Evolutionary conservation across 2,888 invertebrate genomes (phyloP), one percentile per base, ranked within the genome.

Genomic region (Euzophera pinguis): DNA sequence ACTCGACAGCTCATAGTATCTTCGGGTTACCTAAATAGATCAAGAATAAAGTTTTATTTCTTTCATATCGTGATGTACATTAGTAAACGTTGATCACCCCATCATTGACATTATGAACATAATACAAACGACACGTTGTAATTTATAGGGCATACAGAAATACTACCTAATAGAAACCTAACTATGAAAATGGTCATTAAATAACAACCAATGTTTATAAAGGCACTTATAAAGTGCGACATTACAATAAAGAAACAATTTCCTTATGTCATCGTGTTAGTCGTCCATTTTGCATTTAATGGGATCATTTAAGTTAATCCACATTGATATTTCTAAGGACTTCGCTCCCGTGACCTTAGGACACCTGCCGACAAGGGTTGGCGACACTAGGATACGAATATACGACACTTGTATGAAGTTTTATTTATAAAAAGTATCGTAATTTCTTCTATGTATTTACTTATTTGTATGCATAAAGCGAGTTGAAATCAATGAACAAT

Each of bases 181-280:
- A 17, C 17, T n/a, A 41, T 13, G 10, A 17, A 22, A 41, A 22
- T 10, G 41, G 10, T 17, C 41, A 17, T 41, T 9, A 41, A 41
- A 17, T 45, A 8, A 34, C 10, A 45, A 45, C 32, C 13, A 14
- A 13, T 32, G 45, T 45, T 45, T 32, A 45, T 45, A 45, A 6
- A 3, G 3, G 32, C 45, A 32, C 32, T 45, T 45, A 41, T 16
- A 45, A 45, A 32, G 45, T 34, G 32, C 9, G 45, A 45, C 45
- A 45, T 45, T 45, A 45, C 45, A 45, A 45, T 45, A 45, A 45
- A 45, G 45, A 45, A 45, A 45, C 45, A 45, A 45, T 45, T 45
- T 9, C 10, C 14, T 9, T 14, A 16, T 14, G 45, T 34, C 45
- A 32, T 14, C 45, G 45, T 32, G 45, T 32, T 34, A 13, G 32